Evolutionary conservation across 2,113 vertebrate genomes (phyloP).

Genomic region (Mesembrinibis cayennensis): DNA sequence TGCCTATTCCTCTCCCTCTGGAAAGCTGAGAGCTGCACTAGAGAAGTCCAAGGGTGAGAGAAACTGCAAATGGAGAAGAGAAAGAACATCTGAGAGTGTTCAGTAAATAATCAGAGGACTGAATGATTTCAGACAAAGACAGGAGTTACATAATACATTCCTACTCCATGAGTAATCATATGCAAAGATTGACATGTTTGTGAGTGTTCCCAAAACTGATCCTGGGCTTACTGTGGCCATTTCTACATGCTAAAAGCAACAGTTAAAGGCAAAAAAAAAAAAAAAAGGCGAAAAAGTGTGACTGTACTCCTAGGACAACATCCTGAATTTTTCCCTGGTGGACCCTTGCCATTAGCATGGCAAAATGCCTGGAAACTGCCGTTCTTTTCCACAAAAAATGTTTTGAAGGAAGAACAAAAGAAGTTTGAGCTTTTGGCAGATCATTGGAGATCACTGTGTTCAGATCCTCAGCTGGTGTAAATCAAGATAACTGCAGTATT

Average conservation of each 20-base stretch:
- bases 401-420: constrained; percentile 63
- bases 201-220: constrained; percentile 1
- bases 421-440: constrained; percentile 58
- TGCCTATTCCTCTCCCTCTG: not conserved
- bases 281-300: not conserved
- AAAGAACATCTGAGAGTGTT: constrained; percentile 30
- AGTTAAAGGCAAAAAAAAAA: not conserved
- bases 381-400: constrained; percentile 45
- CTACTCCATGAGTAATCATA: constrained; percentile 25
- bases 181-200: constrained; percentile 44
- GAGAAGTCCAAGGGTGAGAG: constrained; percentile 2
- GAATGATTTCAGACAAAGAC: constrained; percentile 27
- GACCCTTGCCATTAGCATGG: constrained; percentile 53
- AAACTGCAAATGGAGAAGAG: constrained; percentile 2
- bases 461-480: constrained; percentile 53
- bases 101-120: not conserved
- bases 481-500: constrained; percentile 49
- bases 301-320: constrained; percentile 40
- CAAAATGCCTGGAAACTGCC: constrained; percentile 62
- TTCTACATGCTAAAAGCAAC: not conserved
- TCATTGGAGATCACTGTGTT: constrained; percentile 14
- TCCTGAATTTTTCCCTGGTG: constrained; percentile 37
- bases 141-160: constrained; percentile 45
- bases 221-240: not conserved
- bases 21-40: not conserved